Percentiles rank a stretch among this genome's conserved stretches.
phyloP scores from a whole-genome alignment of 2,113 vertebrate genomes.

The Sebastes fasciatus region DNA sequence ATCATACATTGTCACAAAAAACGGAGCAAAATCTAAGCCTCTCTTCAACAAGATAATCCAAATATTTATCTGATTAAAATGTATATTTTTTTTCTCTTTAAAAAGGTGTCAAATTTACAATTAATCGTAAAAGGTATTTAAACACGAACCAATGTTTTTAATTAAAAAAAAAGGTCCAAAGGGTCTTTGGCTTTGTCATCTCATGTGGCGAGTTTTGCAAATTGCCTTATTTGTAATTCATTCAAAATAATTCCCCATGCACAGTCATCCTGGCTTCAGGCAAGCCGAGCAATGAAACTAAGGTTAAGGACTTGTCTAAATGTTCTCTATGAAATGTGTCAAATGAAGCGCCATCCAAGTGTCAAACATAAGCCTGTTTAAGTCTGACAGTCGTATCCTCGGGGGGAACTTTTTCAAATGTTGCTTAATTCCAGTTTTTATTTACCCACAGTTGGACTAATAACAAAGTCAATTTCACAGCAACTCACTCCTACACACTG shows the following conservation, averaged over 20 bases:
- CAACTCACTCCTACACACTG: slow-evolving; percentile 44
- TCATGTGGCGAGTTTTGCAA: slow-evolving; percentile 10
- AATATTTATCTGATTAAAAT: background rate
- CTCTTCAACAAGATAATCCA: background rate
- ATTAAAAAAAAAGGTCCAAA: slow-evolving; percentile 1
- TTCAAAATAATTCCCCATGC: slow-evolving; percentile 27
- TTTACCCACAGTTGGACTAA: slow-evolving; percentile 56
- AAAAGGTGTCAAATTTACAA: background rate
- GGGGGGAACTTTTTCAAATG: slow-evolving; percentile 37
- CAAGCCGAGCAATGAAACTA: slow-evolving; percentile 11
- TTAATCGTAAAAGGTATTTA: background rate
- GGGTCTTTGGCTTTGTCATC: slow-evolving; percentile 3
- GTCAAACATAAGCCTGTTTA: slow-evolving; percentile 33
- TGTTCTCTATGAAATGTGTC: slow-evolving; percentile 33
- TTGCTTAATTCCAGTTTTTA: slow-evolving; percentile 60
- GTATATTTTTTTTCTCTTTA: background rate
- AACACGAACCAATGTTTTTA: background rate
- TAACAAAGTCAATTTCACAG: slow-evolving; percentile 66
- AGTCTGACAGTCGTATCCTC: slow-evolving; percentile 37
- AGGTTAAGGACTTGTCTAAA: slow-evolving; percentile 34
- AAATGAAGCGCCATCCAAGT: slow-evolving; percentile 28
- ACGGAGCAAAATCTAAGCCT: background rate
- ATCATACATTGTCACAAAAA: background rate
- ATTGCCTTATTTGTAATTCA: slow-evolving; percentile 37
- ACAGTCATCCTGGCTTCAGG: background rate